These are phyloP conservation scores for Linnaemya tessellans DNA, from an alignment of 2,888 invertebrate genomes.

Conservation along the genomic window DNA sequence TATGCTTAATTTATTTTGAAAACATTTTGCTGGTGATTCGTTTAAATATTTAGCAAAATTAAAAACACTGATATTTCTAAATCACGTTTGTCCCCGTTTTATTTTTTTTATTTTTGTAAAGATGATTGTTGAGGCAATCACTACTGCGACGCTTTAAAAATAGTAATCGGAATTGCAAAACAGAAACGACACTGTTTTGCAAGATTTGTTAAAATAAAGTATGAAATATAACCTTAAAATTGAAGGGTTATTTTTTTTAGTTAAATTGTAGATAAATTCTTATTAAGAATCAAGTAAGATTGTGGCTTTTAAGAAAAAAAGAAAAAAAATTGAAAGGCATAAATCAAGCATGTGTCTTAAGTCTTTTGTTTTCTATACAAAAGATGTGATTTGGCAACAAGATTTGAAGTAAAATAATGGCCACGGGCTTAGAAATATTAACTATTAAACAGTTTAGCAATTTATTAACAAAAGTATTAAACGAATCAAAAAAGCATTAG, in stretches of 20 bases:
- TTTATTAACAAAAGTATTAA: not conserved
- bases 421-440: not conserved
- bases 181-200: slow-evolving; percentile 21
- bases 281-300: not conserved
- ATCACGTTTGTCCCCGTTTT: slow-evolving; percentile 69
- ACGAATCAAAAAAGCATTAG: not conserved
- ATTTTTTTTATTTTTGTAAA: not conserved
- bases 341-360: slow-evolving; percentile 45
- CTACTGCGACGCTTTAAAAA: not conserved
- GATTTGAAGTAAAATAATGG: slow-evolving; percentile 5
- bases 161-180: not conserved
- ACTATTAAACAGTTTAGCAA: not conserved
- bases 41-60: slow-evolving; percentile 41
- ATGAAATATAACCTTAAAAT: not conserved
- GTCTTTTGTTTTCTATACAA: slow-evolving; percentile 43
- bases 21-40: not conserved
- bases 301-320: not conserved
- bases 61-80: slow-evolving; percentile 33
- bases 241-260: slow-evolving; percentile 36
- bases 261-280: slow-evolving; percentile 31
- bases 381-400: slow-evolving; percentile 1
- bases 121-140: slow-evolving; percentile 6
- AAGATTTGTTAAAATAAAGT: slow-evolving; percentile 13
- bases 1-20: slow-evolving; percentile 9
- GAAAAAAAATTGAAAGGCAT: not conserved